These are phyloP conservation scores for Oreochromis niloticus DNA, from an alignment of 2,113 vertebrate species.

Conservation along the genomic window DNA sequence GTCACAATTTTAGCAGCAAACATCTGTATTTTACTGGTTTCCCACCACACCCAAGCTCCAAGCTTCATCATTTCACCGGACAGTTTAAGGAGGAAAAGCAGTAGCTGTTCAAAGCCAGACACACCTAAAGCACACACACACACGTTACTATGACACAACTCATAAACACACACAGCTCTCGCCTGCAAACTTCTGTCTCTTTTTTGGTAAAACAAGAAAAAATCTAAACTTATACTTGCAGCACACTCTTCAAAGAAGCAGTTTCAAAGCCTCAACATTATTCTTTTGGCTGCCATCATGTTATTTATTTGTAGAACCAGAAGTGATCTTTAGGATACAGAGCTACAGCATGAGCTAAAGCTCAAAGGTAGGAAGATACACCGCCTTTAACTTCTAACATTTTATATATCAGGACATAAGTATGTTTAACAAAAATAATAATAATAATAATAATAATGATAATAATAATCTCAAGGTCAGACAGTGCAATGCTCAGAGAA, in stretches of 20 bases:
- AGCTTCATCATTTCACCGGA: neutral
- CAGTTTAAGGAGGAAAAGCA: neutral
- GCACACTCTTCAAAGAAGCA: neutral
- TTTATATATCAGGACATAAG: neutral
- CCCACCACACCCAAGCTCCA: neutral
- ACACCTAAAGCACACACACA: slow-evolving; percentile 36
- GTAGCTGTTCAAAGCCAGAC: slow-evolving; percentile 2
- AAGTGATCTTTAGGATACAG: neutral
- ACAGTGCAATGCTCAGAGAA: neutral
- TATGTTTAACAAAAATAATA: neutral
- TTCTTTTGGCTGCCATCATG: neutral
- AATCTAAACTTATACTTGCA: neutral
- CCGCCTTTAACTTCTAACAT: neutral
- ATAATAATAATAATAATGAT: neutral
- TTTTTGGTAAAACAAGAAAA: neutral
- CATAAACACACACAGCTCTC: neutral
- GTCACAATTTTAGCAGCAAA: neutral
- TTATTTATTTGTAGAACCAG: neutral
- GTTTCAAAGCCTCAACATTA: neutral
- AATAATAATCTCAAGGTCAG: neutral
- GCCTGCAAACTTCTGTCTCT: neutral
- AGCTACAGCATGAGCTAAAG: neutral
- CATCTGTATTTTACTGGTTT: neutral
- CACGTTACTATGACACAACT: neutral
- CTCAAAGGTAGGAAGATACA: neutral